Percentiles rank a stretch among this genome's conserved stretches.
Evolutionary conservation across 2,888 invertebrate species (phyloP).

Genomic region (Meandrusa payeni): DNA sequence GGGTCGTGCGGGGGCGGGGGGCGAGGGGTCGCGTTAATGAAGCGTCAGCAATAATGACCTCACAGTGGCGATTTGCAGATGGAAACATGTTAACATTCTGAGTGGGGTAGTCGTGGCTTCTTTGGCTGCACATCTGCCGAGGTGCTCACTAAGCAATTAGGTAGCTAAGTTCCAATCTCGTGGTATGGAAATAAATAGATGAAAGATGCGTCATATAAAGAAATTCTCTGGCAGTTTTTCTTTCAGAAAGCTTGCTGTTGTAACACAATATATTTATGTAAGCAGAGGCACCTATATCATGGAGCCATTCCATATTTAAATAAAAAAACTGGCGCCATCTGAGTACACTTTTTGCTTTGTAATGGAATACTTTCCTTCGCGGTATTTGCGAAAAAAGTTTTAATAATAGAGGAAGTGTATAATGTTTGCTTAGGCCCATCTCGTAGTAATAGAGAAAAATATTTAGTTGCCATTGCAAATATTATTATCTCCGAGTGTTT

Average conservation of each 20-base stretch:
- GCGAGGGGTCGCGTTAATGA: slow-evolving; percentile 6
- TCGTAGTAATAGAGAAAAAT: slow-evolving; percentile 62
- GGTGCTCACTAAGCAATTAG: no score
- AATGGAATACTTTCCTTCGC: slow-evolving; percentile 57
- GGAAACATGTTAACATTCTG: slow-evolving; percentile 3
- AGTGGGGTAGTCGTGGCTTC: not conserved
- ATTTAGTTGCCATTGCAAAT: slow-evolving; percentile 57
- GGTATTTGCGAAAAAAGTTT: slow-evolving; percentile 62
- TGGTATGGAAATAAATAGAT: no score
- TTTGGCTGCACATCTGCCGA: slow-evolving; percentile 11
- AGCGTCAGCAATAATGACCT: slow-evolving; percentile 5
- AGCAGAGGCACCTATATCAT: slow-evolving; percentile 15
- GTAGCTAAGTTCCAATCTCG: no score
- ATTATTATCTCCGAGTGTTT: slow-evolving; percentile 34
- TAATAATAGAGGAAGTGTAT: slow-evolving; percentile 65
- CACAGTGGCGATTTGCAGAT: slow-evolving; percentile 14
- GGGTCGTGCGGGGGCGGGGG: not conserved
- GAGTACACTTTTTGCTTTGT: slow-evolving; percentile 41
- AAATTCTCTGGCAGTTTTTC: no score
- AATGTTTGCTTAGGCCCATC: slow-evolving; percentile 64
- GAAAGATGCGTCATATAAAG: no score
- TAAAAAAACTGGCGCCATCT: slow-evolving; percentile 58
- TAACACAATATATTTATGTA: slow-evolving; percentile 20
- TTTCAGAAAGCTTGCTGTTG: slow-evolving; percentile 1
- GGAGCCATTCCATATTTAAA: slow-evolving; percentile 29